Base-by-base conservation (phyloP, 1,140 invertebrate species). In the Galendromus occidentalis region DNA sequence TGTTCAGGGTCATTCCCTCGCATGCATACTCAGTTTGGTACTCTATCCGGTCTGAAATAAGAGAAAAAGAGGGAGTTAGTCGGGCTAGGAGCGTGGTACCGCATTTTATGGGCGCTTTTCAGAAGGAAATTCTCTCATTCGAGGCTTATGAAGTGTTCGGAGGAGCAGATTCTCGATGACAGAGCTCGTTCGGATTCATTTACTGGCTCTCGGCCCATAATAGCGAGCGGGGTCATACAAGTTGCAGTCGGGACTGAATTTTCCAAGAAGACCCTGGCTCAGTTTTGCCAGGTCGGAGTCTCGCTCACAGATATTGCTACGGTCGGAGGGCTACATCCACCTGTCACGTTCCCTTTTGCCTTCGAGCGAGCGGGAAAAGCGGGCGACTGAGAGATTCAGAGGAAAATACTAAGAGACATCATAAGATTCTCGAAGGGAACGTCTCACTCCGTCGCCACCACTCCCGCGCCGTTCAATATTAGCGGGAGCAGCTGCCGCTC, bases 11-110 rank as follows among this genome's bases (percentile, higher is more conserved):
- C 74, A 88, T 88, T 67, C 88, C 88, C 78, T 96, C 91, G 76
- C 92, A 96, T 59, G 89, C 91, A 77, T 93, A 91, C 29, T 86
- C 86, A 45, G 88, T 92, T 75, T 88, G 85, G 76, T 92, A 92
- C 73, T 84, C 81, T 64, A 79, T 77, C 63, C 76, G 74, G 73
- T 83, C 83, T 83, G 78, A 18, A 80, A 81, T 64, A 72, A 47
- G 25, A 59, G 51, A 59, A 22, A 59, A 59, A 22, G 14, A 59
- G 4, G 4, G 45, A 25, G 4, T 47, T 47, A 47, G 45, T 47
- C 42, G 14, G 42, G 14, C 42, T 44, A n/a, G n/a, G 42, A n/a
- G 14, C 12, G 14, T 12, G 14, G 12, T 44, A 44, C n/a, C 14
- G 42, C n/a, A 44, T 44, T 44, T 44, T 14, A n/a, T 44, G 14